Percentiles rank a stretch among this genome's conserved stretches.
These are phyloP conservation scores for Leptobrachium ailaonicum DNA, from an alignment of 2,113 vertebrate species.

Conservation along the genomic window DNA sequence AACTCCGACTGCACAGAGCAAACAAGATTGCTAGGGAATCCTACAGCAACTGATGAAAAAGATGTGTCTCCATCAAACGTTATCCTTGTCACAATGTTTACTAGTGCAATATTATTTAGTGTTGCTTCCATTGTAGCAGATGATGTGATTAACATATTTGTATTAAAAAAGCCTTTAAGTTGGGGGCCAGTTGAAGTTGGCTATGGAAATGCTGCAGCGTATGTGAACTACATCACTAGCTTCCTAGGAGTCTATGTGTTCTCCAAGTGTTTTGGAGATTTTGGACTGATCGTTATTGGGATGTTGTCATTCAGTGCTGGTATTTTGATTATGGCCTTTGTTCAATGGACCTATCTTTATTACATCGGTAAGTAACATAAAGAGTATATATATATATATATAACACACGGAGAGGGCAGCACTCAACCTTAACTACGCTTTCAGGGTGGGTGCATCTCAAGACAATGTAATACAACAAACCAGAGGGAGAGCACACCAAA, in stretches of 20 bases:
- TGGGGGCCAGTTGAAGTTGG: slow-evolving; percentile 85
- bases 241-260: slow-evolving; percentile 83
- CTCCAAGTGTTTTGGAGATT: slow-evolving; percentile 75
- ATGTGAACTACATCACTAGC: slow-evolving; percentile 83
- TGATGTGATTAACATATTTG: slow-evolving; percentile 76
- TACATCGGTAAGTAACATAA: slow-evolving; percentile 79
- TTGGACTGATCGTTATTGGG: slow-evolving; percentile 81
- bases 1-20: slow-evolving; percentile 36
- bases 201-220: slow-evolving; percentile 84
- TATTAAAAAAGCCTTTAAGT: slow-evolving; percentile 80
- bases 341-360: slow-evolving; percentile 77
- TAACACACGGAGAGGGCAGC: too few relatives aligned
- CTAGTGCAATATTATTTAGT: slow-evolving; percentile 77
- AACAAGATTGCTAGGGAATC: slow-evolving; percentile 50
- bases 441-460: too few relatives aligned
- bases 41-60: neutral
- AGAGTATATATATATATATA: too few relatives aligned
- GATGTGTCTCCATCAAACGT: slow-evolving; percentile 28
- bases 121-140: slow-evolving; percentile 74
- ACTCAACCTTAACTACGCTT: too few relatives aligned
- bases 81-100: slow-evolving; percentile 64
- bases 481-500: too few relatives aligned
- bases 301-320: slow-evolving; percentile 81
- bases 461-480: too few relatives aligned
- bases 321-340: slow-evolving; percentile 79